Percentiles rank a stretch among this genome's conserved stretches.
These are phyloP conservation scores for Adoxophyes honmai DNA, from an alignment of 1,140 invertebrate species.

Conservation along the genomic window DNA sequence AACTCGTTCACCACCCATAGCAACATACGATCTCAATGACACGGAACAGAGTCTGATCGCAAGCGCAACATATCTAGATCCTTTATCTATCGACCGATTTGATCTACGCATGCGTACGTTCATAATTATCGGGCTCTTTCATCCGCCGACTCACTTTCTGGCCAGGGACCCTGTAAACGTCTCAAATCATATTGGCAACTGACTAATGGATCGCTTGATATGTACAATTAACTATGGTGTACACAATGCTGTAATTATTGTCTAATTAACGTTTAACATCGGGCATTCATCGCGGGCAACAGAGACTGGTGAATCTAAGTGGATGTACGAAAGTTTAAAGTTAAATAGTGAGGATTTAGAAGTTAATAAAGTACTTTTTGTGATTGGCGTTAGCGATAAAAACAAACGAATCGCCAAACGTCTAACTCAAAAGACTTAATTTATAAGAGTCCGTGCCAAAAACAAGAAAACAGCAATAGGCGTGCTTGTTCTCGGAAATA, in stretches of 20 bases:
- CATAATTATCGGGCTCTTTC: constrained; percentile 74
- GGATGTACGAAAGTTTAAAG: no score
- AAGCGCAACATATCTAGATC: constrained; percentile 61
- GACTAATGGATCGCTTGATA: constrained; percentile 59
- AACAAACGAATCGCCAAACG: no score
- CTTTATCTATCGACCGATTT: constrained; percentile 69
- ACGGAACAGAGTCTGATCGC: constrained; percentile 45
- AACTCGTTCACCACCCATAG: background rate
- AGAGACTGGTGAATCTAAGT: background rate
- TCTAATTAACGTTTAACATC: constrained; percentile 21
- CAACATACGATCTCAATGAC: constrained; percentile 31
- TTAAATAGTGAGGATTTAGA: no score
- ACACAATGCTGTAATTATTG: constrained; percentile 32
- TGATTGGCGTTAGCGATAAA: no score
- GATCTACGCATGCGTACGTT: constrained; percentile 71
- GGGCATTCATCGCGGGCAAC: constrained; percentile 19
- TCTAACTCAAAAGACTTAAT: no score
- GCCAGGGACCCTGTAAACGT: constrained; percentile 62
- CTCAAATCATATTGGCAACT: constrained; percentile 62
- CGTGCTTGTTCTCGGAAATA: background rate
- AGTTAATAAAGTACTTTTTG: no score
- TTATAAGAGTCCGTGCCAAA: no score
- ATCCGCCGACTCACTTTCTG: constrained; percentile 68
- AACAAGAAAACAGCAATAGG: no score
- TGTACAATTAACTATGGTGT: constrained; percentile 29